Percentiles rank a stretch among this genome's conserved stretches.
Evolutionary conservation across 2,888 invertebrate genomes (phyloP).

Genomic region (Cheilosia grossa): DNA sequence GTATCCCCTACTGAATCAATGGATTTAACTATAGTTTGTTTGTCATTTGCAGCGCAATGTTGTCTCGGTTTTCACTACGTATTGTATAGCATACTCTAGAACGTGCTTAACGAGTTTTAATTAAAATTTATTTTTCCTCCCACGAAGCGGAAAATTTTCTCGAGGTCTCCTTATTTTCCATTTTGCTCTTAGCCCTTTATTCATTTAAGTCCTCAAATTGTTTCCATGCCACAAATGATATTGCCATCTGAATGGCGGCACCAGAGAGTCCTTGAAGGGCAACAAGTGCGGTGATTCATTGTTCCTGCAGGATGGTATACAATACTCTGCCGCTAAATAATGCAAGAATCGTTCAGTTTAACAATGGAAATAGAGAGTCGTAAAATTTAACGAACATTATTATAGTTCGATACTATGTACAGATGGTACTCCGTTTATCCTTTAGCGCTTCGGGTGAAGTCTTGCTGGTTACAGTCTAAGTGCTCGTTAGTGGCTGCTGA

Average conservation of each 20-base stretch:
- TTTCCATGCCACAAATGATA: not conserved
- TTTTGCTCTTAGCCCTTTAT: not conserved
- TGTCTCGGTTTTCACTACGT: no score
- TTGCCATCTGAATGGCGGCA: not conserved
- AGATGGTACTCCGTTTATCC: not conserved
- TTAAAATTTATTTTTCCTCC: no score
- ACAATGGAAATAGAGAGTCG: constrained; percentile 5
- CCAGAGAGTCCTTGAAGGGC: constrained; percentile 9
- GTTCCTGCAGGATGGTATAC: not conserved
- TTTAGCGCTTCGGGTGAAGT: not conserved
- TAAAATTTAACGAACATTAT: constrained; percentile 45
- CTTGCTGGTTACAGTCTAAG: constrained; percentile 3
- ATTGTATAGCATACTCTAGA: no score
- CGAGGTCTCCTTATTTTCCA: not conserved
- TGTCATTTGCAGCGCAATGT: no score
- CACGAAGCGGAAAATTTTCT: no score
- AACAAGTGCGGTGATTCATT: constrained; percentile 41
- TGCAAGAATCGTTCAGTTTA: constrained; percentile 43
- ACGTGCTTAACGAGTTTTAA: no score
- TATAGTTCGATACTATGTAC: constrained; percentile 16
- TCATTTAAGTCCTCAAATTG: constrained; percentile 7
- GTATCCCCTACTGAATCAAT: no score
- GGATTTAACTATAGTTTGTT: no score
- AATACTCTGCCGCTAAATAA: constrained; percentile 27
- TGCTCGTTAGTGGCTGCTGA: constrained; percentile 16